Conservation (phyloP, 2,113 vertebrate species). For the Pongo pygmaeus region DNA sequence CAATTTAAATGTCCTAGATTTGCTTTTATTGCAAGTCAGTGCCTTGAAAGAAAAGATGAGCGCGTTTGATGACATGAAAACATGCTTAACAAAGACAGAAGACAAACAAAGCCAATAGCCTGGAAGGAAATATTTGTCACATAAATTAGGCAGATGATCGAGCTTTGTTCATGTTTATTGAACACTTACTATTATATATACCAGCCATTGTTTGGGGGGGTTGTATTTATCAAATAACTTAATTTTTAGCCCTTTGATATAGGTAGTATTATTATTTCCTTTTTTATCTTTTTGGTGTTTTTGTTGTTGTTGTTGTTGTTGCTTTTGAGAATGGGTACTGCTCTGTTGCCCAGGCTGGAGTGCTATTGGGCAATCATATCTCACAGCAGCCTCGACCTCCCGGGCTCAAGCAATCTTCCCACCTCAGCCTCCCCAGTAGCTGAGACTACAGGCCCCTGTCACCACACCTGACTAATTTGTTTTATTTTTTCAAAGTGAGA, state of each 20-base stretch:
- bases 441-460: too few relatives aligned
- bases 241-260: not conserved
- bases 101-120: not conserved
- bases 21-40: not conserved
- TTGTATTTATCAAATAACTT: not conserved
- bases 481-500: not conserved
- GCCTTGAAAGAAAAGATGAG: not conserved
- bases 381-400: too few relatives aligned
- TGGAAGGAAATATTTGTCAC: not conserved
- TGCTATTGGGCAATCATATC: too few relatives aligned
- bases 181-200: not conserved
- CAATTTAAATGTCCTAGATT: constrained; percentile 16
- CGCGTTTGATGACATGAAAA: not conserved
- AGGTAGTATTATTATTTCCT: not conserved
- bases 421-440: too few relatives aligned
- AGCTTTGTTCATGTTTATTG: too few relatives aligned
- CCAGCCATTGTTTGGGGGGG: not conserved
- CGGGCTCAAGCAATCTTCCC: too few relatives aligned
- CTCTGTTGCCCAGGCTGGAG: too few relatives aligned
- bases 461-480: too few relatives aligned
- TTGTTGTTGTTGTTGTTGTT: accelerated
- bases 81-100: not conserved
- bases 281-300: too few relatives aligned
- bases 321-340: too few relatives aligned
- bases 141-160: not conserved